These are phyloP conservation scores for Rhipidura dahli DNA, from an alignment of 2,113 vertebrate species.

Conservation along the genomic window DNA sequence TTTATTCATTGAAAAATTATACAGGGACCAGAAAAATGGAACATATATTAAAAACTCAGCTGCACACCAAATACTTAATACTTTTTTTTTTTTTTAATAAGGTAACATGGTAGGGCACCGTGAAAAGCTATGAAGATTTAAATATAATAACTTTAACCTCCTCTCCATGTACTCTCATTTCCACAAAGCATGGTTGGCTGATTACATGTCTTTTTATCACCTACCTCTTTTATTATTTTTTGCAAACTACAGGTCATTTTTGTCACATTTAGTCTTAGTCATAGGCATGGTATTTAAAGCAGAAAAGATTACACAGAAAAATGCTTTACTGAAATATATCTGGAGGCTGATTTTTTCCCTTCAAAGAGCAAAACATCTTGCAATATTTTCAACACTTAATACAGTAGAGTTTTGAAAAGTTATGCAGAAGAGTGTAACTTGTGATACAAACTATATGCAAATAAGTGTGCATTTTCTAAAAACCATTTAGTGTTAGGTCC, in stretches of 20 bases:
- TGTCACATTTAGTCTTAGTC: not conserved
- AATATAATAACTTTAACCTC: not conserved
- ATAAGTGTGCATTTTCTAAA: not conserved
- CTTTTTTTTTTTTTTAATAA: not conserved
- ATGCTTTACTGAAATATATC: not conserved
- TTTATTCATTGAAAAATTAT: not conserved
- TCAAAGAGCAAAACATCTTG: not conserved
- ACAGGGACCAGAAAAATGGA: not conserved
- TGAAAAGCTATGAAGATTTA: not conserved
- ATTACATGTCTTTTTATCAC: fast-evolving
- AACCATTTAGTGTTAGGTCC: not conserved
- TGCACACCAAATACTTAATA: not conserved
- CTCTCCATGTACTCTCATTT: not conserved
- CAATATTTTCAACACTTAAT: not conserved
- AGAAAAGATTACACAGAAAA: not conserved
- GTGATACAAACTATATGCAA: not conserved
- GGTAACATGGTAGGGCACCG: not conserved
- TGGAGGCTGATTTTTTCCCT: not conserved
- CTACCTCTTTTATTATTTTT: not conserved
- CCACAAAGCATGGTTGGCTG: not conserved
- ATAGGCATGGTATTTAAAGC: not conserved
- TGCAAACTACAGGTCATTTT: not conserved
- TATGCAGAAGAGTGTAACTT: not conserved
- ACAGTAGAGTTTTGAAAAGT: not conserved
- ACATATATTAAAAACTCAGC: not conserved